phyloP scores from a whole-genome alignment of 2,113 vertebrate genomes.

The Octodon degus region DNA sequence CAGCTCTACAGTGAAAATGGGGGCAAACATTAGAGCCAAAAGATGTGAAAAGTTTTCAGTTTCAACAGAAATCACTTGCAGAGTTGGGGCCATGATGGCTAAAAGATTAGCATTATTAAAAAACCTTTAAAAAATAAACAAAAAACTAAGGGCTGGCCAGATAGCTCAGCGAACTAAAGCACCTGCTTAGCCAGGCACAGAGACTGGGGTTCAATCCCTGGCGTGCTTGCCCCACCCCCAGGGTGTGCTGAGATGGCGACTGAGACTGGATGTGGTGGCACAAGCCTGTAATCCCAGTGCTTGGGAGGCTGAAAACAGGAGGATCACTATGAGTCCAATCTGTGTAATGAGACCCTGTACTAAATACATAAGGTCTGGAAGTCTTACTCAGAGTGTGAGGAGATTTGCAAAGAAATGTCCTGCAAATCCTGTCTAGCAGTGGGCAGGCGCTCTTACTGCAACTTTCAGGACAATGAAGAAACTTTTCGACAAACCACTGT shows the following conservation, averaged over 20 bases:
- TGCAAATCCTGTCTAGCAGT: neutral
- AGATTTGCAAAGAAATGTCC: neutral
- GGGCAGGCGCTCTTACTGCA: neutral
- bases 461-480: constrained; percentile 50
- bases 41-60: neutral
- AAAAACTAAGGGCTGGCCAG: neutral
- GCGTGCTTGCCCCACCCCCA: no score
- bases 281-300: no score
- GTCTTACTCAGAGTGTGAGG: neutral
- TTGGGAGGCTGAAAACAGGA: no score
- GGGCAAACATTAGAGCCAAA: neutral
- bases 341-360: no score
- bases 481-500: neutral
- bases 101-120: neutral
- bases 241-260: no score
- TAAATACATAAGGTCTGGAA: neutral
- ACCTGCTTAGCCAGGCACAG: no score
- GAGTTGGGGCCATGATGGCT: neutral
- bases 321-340: no score
- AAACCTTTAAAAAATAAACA: neutral
- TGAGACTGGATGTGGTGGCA: no score
- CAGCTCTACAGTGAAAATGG: neutral
- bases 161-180: no score
- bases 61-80: neutral
- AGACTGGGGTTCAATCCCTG: no score